Percentiles rank a stretch among this genome's conserved stretches.
Evolutionary conservation across 2,888 invertebrate genomes (phyloP).

Genomic region (Noctua pronuba): DNA sequence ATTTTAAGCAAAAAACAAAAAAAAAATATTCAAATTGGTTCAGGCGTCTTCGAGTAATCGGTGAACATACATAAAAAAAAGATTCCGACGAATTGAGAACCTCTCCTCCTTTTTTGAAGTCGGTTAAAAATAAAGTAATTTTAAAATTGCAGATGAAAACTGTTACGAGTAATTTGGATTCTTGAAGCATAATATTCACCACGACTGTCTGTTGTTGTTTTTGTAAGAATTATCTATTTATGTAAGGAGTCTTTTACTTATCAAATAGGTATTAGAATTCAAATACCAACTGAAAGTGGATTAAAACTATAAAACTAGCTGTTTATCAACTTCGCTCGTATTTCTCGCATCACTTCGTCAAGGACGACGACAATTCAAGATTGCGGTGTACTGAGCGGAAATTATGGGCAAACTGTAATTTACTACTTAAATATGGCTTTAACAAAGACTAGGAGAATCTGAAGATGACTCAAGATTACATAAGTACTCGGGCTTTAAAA

Average conservation of each 20-base stretch:
- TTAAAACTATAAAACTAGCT: constrained; percentile 11
- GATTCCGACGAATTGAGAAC: too few relatives aligned
- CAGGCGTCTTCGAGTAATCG: too few relatives aligned
- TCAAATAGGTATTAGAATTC: neutral
- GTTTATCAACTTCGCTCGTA: constrained; percentile 19
- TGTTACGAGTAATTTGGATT: neutral
- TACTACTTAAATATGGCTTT: neutral
- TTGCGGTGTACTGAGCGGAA: constrained; percentile 16
- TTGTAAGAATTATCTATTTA: neutral
- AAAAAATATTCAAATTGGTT: too few relatives aligned
- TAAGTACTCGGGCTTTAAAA: neutral
- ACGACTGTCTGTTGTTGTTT: neutral
- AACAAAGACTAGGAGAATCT: neutral
- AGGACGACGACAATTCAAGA: constrained; percentile 27
- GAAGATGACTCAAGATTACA: neutral
- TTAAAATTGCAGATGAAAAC: neutral
- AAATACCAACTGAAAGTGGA: constrained; percentile 4
- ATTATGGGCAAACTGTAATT: constrained; percentile 30
- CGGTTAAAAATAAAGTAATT: too few relatives aligned
- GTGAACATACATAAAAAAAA: too few relatives aligned
- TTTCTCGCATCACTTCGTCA: constrained; percentile 22
- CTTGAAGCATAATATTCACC: neutral
- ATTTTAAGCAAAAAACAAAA: too few relatives aligned
- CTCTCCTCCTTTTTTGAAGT: too few relatives aligned
- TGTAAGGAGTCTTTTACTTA: neutral